These are phyloP conservation scores for Volucella bombylans DNA, from an alignment of 2,888 invertebrate species.

Conservation along the genomic window DNA sequence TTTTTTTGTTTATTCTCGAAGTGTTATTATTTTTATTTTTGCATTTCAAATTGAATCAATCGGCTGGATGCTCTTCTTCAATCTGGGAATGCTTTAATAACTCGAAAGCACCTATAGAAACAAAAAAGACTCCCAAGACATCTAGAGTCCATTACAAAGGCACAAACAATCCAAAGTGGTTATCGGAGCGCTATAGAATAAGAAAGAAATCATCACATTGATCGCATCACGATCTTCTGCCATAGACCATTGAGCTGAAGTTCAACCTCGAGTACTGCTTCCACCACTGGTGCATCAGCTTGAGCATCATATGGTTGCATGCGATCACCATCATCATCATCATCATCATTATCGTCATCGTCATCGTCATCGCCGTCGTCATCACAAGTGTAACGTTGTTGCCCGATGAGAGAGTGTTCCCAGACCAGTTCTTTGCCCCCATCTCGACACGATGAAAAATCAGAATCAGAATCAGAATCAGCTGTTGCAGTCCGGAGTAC, in stretches of 20 bases:
- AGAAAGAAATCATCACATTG: constrained; percentile 69
- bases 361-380: constrained; percentile 35
- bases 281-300: neutral
- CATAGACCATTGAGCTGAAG: constrained; percentile 53
- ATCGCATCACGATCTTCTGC: constrained; percentile 73
- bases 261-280: neutral
- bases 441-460: constrained; percentile 19
- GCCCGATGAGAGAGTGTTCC: constrained; percentile 57
- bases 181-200: constrained; percentile 19
- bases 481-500: constrained; percentile 60
- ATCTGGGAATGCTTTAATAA: neutral
- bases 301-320: constrained; percentile 27
- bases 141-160: constrained; percentile 59
- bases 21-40: constrained; percentile 71
- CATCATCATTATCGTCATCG: constrained; percentile 36
- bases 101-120: constrained; percentile 20
- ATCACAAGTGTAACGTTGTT: constrained; percentile 59
- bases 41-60: constrained; percentile 72
- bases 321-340: constrained; percentile 37
- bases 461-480: constrained; percentile 36
- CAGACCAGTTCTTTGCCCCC: constrained; percentile 69
- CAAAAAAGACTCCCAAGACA: constrained; percentile 23
- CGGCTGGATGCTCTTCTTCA: constrained; percentile 46
- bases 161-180: constrained; percentile 53
- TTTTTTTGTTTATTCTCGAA: constrained; percentile 39